Percentiles rank a stretch among this genome's conserved stretches.
These are phyloP conservation scores for Margaritifera margaritifera DNA, from an alignment of 2,888 invertebrate species.

Conservation along the genomic window DNA sequence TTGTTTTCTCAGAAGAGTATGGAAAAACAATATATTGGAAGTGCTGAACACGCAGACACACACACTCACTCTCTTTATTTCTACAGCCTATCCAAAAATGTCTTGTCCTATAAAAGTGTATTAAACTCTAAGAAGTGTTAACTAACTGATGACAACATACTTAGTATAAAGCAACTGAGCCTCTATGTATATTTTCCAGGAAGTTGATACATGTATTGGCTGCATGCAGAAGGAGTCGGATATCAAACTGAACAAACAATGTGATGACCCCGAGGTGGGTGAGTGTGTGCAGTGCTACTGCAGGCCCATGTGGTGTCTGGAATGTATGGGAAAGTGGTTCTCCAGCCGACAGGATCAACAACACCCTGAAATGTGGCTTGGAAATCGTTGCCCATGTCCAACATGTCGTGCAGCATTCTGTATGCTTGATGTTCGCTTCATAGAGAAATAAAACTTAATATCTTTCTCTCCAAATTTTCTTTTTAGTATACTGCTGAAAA, in stretches of 20 bases:
- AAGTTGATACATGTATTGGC: conserved; percentile 88
- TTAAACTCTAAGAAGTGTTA: too few relatives aligned
- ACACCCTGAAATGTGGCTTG: conserved; percentile 84
- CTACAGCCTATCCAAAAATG: too few relatives aligned
- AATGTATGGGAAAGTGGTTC: conserved; percentile 80
- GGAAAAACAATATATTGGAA: too few relatives aligned
- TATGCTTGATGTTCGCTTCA: conserved; percentile 84
- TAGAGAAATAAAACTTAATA: conserved; percentile 41
- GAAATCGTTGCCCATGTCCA: conserved; percentile 89
- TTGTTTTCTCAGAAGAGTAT: too few relatives aligned
- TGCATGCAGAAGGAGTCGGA: conserved; percentile 88
- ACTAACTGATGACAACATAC: too few relatives aligned
- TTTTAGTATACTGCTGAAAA: too few relatives aligned
- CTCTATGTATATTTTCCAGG: conserved; percentile 74
- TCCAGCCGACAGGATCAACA: conserved; percentile 85
- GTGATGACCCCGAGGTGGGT: conserved; percentile 73
- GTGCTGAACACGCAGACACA: too few relatives aligned
- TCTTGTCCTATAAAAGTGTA: too few relatives aligned
- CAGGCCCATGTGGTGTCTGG: conserved; percentile 91
- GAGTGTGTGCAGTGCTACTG: conserved; percentile 80
- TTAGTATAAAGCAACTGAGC: background rate
- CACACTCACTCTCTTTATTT: too few relatives aligned
- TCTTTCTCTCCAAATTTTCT: too few relatives aligned
- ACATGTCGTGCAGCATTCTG: conserved; percentile 90
- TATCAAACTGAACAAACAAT: conserved; percentile 85